phyloP scores from a whole-genome alignment of 2,888 invertebrate species.

The Heliconius hortense region DNA sequence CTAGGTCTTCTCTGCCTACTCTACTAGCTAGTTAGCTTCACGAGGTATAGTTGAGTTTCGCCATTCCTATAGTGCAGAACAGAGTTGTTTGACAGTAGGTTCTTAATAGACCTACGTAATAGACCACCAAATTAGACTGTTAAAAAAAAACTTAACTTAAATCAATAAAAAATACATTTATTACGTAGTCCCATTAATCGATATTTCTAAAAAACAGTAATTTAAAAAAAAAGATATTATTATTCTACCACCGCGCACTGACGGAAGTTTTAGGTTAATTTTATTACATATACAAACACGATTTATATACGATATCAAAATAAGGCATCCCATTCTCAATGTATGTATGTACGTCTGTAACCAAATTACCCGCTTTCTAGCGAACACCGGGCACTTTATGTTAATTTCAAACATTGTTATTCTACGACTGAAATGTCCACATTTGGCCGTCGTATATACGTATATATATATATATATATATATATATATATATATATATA shows the following conservation, averaged over 20 bases:
- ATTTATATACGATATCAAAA: slow-evolving; percentile 56
- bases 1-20: background rate
- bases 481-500: background rate
- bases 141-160: too few species aligned
- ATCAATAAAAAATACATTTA: background rate
- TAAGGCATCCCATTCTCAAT: slow-evolving; percentile 65
- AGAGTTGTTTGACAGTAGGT: too few species aligned
- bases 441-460: slow-evolving; percentile 78
- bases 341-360: slow-evolving; percentile 68
- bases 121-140: too few species aligned
- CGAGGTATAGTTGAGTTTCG: too few species aligned
- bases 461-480: background rate
- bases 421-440: slow-evolving; percentile 73
- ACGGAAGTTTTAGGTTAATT: slow-evolving; percentile 70
- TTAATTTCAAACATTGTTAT: slow-evolving; percentile 76
- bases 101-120: too few species aligned
- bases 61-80: too few species aligned
- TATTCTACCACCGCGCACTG: slow-evolving; percentile 47
- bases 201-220: background rate
- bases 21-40: background rate
- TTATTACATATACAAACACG: slow-evolving; percentile 59
- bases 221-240: slow-evolving; percentile 21
- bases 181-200: background rate
- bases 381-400: slow-evolving; percentile 81
- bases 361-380: slow-evolving; percentile 82